phyloP scores from a whole-genome alignment of 2,113 vertebrate species.

The Odobenus rosmarus region DNA sequence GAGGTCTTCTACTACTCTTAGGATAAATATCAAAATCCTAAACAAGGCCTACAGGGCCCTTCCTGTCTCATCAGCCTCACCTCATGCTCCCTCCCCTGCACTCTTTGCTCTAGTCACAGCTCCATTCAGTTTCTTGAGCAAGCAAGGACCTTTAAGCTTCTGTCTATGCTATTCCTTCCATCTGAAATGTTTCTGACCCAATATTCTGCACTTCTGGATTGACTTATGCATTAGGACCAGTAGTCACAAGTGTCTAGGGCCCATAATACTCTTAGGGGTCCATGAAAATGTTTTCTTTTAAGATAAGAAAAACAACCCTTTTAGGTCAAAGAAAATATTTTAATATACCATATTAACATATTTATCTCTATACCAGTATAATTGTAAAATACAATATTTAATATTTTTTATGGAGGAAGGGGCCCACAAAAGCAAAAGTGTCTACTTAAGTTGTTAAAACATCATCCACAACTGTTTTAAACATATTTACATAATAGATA shows the following conservation, averaged over 20 bases:
- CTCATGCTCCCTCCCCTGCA: background rate
- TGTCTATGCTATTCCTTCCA: background rate
- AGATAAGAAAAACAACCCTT: background rate
- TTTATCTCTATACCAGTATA: background rate
- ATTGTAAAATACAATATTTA: background rate
- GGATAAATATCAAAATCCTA: background rate
- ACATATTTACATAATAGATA: background rate
- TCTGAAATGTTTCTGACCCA: background rate
- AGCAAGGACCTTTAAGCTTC: background rate
- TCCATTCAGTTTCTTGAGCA: background rate
- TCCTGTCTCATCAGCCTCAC: background rate
- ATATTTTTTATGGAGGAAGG: background rate
- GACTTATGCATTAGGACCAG: background rate
- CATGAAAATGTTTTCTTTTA: constrained; percentile 26
- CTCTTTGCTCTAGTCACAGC: background rate
- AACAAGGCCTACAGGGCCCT: background rate
- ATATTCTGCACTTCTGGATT: background rate
- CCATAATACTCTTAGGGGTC: background rate
- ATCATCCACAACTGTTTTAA: background rate
- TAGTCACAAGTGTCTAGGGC: background rate
- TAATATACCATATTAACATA: background rate
- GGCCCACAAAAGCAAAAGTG: background rate
- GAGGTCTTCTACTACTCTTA: background rate
- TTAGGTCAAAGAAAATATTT: constrained; percentile 1
- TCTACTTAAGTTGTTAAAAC: background rate